phyloP scores from a whole-genome alignment of 2,797 vertebrate genomes.

The Thaleichthys pacificus region DNA sequence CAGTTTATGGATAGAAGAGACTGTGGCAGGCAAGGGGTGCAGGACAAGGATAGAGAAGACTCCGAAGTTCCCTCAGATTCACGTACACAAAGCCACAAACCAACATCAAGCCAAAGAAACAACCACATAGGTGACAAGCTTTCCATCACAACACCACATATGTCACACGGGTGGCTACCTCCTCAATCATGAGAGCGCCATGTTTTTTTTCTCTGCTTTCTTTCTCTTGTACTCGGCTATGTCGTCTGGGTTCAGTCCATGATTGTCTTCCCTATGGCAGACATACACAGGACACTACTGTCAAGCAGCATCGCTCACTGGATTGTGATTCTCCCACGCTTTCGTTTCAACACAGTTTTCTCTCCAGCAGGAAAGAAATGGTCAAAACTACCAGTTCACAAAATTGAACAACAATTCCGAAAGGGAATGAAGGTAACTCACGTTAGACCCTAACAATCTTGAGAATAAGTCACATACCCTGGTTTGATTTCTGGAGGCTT shows the following conservation, averaged over 20 bases:
- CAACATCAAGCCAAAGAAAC: conserved; percentile 26
- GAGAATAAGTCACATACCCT: conserved; percentile 68
- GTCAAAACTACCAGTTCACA: background rate
- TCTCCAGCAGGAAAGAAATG: background rate
- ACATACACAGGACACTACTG: background rate
- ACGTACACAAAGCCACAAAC: conserved; percentile 7
- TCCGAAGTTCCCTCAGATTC: background rate
- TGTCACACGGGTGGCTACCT: conserved; percentile 73
- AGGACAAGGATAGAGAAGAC: background rate
- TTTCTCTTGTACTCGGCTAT: conserved; percentile 81
- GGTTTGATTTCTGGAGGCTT: conserved; percentile 79
- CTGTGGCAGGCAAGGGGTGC: conserved; percentile 34
- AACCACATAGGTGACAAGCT: conserved; percentile 27
- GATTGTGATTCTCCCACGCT: background rate
- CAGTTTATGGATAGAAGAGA: conserved; percentile 44
- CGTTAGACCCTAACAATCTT: background rate
- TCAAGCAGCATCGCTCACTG: background rate
- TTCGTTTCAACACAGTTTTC: background rate
- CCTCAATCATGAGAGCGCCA: conserved; percentile 64
- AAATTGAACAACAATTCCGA: background rate
- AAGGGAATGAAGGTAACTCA: background rate
- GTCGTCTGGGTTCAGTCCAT: conserved; percentile 81
- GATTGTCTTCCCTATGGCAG: conserved; percentile 78
- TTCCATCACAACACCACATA: conserved; percentile 54
- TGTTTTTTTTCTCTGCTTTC: conserved; percentile 82